Evolutionary conservation across 1,140 invertebrate species (phyloP).

Genomic region (Drosophila repleta): DNA sequence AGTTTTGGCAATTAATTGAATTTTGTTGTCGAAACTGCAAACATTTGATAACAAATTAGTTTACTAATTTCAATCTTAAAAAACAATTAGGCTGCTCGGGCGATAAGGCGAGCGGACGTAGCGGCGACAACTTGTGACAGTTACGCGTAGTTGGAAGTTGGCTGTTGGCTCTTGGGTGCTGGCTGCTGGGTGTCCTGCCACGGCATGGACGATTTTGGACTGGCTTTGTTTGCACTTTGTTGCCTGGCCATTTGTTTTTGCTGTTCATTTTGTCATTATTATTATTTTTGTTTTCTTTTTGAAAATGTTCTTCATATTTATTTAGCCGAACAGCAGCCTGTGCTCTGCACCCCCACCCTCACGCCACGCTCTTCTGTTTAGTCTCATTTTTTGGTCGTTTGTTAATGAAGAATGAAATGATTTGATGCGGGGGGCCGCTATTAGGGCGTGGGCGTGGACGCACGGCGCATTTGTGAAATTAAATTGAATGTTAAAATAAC

Average conservation of each 20-base stretch:
- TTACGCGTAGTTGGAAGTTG: constrained; percentile 11
- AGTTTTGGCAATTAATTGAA: constrained; percentile 82
- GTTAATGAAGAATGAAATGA: constrained; percentile 78
- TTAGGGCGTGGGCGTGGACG: constrained; percentile 12
- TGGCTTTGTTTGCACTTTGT: constrained; percentile 52
- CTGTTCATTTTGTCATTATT: constrained; percentile 19
- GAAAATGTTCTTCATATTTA: constrained; percentile 77
- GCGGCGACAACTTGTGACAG: constrained; percentile 69
- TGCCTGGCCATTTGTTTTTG: constrained; percentile 28
- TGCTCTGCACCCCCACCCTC: neutral
- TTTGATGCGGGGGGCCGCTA: constrained; percentile 37
- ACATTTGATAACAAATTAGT: constrained; percentile 84
- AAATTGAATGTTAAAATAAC: constrained; percentile 77
- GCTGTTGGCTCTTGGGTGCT: neutral
- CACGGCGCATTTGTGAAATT: constrained; percentile 67
- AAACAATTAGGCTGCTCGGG: constrained; percentile 71
- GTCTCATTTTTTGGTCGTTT: constrained; percentile 60
- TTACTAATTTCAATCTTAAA: constrained; percentile 83
- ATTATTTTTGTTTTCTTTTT: constrained; percentile 15
- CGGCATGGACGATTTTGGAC: constrained; percentile 57
- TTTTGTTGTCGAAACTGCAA: constrained; percentile 82
- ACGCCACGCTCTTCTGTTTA: constrained; percentile 51
- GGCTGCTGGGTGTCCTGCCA: constrained; percentile 6
- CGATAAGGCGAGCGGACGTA: constrained; percentile 26
- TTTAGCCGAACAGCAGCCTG: constrained; percentile 50